These are phyloP conservation scores for Amblyjoppa fuscipennis DNA, from an alignment of 2,888 invertebrate genomes.

Conservation along the genomic window DNA sequence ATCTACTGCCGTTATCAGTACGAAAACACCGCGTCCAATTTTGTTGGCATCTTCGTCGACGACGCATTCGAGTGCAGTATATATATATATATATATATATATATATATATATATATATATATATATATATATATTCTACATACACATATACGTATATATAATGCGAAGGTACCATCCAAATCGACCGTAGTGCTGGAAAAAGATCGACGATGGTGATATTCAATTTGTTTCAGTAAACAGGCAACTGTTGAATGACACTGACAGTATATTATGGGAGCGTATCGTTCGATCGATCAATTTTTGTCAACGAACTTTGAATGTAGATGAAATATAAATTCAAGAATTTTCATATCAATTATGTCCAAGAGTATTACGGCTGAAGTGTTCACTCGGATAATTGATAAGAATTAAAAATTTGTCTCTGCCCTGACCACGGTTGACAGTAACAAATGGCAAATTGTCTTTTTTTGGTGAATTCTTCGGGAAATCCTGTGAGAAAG, in stretches of 20 bases:
- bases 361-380: too few relatives aligned
- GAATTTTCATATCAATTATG: too few relatives aligned
- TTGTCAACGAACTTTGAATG: not conserved
- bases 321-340: not conserved
- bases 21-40: conserved; percentile 44
- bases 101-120: conserved; percentile 40
- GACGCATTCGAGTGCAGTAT: conserved; percentile 56
- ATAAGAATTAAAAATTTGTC: too few relatives aligned
- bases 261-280: not conserved
- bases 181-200: not conserved
- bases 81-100: conserved; percentile 37
- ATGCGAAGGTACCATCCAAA: not conserved
- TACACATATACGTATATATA: not conserved
- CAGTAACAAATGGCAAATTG: too few relatives aligned
- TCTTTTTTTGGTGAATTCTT: too few relatives aligned
- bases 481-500: too few relatives aligned
- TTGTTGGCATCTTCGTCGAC: conserved; percentile 37
- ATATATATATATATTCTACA: conserved; percentile 25
- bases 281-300: not conserved
- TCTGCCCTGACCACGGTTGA: too few relatives aligned
- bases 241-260: not conserved
- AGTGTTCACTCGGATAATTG: too few relatives aligned
- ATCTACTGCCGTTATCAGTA: conserved; percentile 49
- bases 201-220: not conserved
- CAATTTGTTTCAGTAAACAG: not conserved